phyloP scores from a whole-genome alignment of 2,888 invertebrate genomes.

The Fragum sueziense region DNA sequence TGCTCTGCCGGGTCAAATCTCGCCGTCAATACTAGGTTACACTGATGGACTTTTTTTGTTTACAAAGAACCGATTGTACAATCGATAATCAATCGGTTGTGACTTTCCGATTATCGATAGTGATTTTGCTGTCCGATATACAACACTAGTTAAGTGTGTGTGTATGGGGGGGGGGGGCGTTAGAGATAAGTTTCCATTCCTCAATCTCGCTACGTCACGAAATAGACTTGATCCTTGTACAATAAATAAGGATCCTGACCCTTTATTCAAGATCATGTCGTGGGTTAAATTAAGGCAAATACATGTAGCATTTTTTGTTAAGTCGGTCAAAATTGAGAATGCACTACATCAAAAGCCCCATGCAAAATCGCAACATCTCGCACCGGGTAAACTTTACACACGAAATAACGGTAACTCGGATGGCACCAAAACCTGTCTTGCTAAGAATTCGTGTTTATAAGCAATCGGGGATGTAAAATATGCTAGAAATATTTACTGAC shows the following conservation, averaged over 20 bases:
- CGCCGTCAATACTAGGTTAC: too few relatives aligned
- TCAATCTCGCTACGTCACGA: too few relatives aligned
- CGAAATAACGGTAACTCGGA: background rate
- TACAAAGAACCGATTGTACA: too few relatives aligned
- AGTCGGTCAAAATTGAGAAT: background rate
- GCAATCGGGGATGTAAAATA: background rate
- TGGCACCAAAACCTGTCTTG: background rate
- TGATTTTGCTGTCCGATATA: too few relatives aligned
- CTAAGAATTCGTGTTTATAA: background rate
- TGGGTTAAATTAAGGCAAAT: background rate
- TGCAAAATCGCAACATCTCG: constrained; percentile 13
- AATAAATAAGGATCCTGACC: background rate
- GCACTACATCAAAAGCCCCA: background rate
- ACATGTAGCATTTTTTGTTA: background rate
- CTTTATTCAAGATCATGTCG: background rate
- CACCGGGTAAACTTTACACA: background rate
- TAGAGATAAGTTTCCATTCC: too few relatives aligned
- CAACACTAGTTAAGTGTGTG: too few relatives aligned
- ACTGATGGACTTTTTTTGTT: too few relatives aligned
- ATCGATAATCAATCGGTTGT: too few relatives aligned
- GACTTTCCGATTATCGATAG: too few relatives aligned
- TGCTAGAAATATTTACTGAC: background rate
- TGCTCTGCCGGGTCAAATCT: too few relatives aligned
- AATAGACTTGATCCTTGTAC: background rate
- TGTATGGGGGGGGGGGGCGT: too few relatives aligned